These are phyloP conservation scores for Mimas tiliae DNA, from an alignment of 2,888 invertebrate genomes.

Conservation along the genomic window DNA sequence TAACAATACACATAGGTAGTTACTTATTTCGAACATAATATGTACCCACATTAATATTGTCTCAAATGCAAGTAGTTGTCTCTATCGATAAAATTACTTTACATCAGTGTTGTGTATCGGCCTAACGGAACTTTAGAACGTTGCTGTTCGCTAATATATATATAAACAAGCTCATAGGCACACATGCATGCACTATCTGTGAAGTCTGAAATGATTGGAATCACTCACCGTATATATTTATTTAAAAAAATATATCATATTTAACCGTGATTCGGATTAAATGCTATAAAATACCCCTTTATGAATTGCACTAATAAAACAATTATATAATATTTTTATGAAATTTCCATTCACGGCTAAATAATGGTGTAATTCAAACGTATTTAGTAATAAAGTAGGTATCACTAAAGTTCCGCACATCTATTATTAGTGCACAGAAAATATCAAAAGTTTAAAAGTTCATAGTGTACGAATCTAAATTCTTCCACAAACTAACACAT, in stretches of 20 bases:
- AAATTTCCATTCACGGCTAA: slow-evolving; percentile 12
- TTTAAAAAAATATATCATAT: neutral
- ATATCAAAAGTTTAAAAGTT: neutral
- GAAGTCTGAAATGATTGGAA: slow-evolving; percentile 3
- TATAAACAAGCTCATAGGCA: slow-evolving; percentile 8
- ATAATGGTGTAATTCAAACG: neutral
- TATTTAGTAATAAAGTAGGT: neutral
- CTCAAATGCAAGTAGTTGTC: slow-evolving; percentile 28
- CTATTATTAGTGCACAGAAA: neutral
- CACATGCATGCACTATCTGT: slow-evolving; percentile 37
- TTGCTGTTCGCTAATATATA: slow-evolving; percentile 4
- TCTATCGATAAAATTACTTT: slow-evolving; percentile 16
- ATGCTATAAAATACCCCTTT: neutral
- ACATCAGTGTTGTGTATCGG: slow-evolving; percentile 40
- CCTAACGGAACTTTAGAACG: slow-evolving; percentile 35
- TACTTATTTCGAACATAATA: slow-evolving; percentile 27
- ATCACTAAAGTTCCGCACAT: neutral
- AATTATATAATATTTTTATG: neutral
- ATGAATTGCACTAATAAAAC: neutral
- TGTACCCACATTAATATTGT: slow-evolving; percentile 22
- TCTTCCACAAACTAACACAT: neutral
- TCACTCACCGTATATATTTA: neutral
- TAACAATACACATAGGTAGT: neutral
- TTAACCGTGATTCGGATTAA: slow-evolving; percentile 18
- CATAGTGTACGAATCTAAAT: neutral